Evolutionary conservation across 1,140 invertebrate species (phyloP), one percentile per base, ranked within the genome.

Genomic region (Drosophila nannoptera): DNA sequence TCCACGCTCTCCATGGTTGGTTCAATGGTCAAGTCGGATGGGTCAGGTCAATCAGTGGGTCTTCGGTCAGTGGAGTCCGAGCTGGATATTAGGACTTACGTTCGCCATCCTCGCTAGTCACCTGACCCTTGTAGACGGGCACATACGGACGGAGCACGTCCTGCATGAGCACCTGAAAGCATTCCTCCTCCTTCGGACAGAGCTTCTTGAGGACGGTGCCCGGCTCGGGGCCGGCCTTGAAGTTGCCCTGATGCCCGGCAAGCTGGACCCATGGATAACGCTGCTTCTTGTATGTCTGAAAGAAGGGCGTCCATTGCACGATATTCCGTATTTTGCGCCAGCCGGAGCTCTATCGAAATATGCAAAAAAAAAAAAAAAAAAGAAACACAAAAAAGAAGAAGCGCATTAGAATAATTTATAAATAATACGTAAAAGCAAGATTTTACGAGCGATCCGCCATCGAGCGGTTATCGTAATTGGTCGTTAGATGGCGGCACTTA

Each of bases 251-350:
- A 89, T 97, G 96, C 5, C 96, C 96, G 32, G 96, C 96, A 32
- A 98, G 91, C 89, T 98, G 97, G 33, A 99, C 96, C 97, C 97
- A 99, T 52, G 96, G 97, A 91, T 98, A 98, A 68, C 95, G 92
- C 90, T 97, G 95, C 89, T 97, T 97, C 90, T 97, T 98, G 92
- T 97, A 98, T 0, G 96, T 98, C 90, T 98, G 97, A 87, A 98
- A 96, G 91, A 98, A 98, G 22, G 97, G 97, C 33, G 97, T 97
- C 96, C 96, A 97, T 87, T 97, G 96, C 35, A 98, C 96, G 58
- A 97, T 96, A 87, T 97, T 98, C 48, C 96, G 92, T 35, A 98
- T 92, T 90, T 97, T 98, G 65, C 95, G 92, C 97, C 97, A 98
- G 78, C 95, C 95, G 48, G 96, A 97, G 83, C 94, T 94, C 96